Evolutionary conservation across 2,113 vertebrate species (phyloP), one percentile per base, ranked within the genome.

Genomic region (Verasper variegatus): DNA sequence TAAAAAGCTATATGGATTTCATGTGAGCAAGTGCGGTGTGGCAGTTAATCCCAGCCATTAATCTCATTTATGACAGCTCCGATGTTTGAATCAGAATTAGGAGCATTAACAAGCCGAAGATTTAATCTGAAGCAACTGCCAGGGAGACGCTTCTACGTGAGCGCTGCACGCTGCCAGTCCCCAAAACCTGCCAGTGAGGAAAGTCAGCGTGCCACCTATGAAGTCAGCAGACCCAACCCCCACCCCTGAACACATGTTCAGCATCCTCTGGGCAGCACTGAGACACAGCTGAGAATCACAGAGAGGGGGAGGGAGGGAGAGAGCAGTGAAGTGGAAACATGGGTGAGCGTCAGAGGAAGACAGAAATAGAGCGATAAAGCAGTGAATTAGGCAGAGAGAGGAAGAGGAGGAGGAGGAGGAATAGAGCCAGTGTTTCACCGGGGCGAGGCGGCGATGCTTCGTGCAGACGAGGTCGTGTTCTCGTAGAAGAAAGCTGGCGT

Each of bases 341-440:
- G 91, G 70, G 80, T 66, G 86, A 90, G 89, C 90, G 84, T 90
- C 88, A 83, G 86, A 88, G 83, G 77, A 82, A 72, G 88, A 91
- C 88, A 87, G 86, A 92, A 90, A 92, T 90, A 92, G 89, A 92
- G 90, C 78, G 76, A 83, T 88, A 86, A 83, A 89, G 91, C 88
- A 76, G 87, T 82, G 83, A 90, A 85, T 88, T 81, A 76, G 81
- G 81, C 69, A 71, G 77, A 2, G 27, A 24, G 24, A 24, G 73
- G 14, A 57, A 20, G 65, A 66, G 57, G 69, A 63, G 54, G 71
- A 73, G 76, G 66, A 80, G 73, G 64, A 70, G 68, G 14, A 60
- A 51, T 15, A 65, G 55, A 75, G 74, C n/a, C 54, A 55, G 76
- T 42, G 62, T 72, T 78, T 68, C 54, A 31, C 47, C 67, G 79